These are phyloP conservation scores for Saturnia japonica DNA, from an alignment of 2,888 invertebrate genomes.

Conservation along the genomic window DNA sequence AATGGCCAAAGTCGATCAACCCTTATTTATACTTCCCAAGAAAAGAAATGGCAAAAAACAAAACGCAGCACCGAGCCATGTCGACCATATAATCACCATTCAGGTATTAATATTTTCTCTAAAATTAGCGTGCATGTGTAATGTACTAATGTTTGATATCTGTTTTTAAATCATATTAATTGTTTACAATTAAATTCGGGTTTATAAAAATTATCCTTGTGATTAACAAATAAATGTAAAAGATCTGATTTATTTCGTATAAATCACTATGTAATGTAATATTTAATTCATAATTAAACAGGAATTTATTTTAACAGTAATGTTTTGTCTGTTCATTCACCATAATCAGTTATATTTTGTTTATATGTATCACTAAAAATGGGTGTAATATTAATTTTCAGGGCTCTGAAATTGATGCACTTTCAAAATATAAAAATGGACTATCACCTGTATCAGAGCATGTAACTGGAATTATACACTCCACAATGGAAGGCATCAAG, in stretches of 20 bases:
- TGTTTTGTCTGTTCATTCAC: too few species aligned
- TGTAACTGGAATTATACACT: slow-evolving; percentile 71
- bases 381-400: slow-evolving; percentile 28
- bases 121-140: neutral
- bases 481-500: slow-evolving; percentile 74
- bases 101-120: slow-evolving; percentile 62
- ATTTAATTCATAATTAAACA: too few species aligned
- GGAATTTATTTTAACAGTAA: too few species aligned
- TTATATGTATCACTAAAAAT: neutral
- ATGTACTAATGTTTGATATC: neutral
- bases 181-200: too few species aligned
- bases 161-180: too few species aligned
- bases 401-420: slow-evolving; percentile 73
- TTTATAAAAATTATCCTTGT: too few species aligned
- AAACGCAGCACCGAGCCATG: slow-evolving; percentile 78
- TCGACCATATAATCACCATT: slow-evolving; percentile 84
- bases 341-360: neutral
- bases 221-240: too few species aligned
- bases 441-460: slow-evolving; percentile 75
- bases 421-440: slow-evolving; percentile 67
- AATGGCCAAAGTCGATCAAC: slow-evolving; percentile 75
- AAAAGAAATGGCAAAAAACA: slow-evolving; percentile 81
- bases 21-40: slow-evolving; percentile 83
- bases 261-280: too few species aligned
- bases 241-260: too few species aligned